Conservation (phyloP, 2,113 vertebrate genomes). For the Python bivittatus region DNA sequence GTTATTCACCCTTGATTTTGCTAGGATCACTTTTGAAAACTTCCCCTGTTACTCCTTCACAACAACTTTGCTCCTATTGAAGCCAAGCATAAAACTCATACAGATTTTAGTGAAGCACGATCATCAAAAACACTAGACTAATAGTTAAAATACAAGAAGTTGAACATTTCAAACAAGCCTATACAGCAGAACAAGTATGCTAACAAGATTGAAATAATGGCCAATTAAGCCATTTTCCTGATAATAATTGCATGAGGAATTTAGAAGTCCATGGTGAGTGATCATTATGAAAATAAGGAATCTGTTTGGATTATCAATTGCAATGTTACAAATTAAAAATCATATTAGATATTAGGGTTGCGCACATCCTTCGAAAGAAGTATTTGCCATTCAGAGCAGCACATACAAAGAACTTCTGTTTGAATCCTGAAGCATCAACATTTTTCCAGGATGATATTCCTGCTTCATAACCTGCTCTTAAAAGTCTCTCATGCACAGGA, state of each 20-base stretch:
- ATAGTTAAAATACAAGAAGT: slow-evolving; percentile 27
- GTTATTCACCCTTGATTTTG: too few species aligned
- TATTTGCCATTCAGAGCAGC: too few species aligned
- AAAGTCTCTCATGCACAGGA: too few species aligned
- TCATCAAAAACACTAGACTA: slow-evolving; percentile 12
- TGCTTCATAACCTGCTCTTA: too few species aligned
- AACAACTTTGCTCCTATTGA: not conserved
- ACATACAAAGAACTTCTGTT: too few species aligned
- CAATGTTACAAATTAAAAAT: slow-evolving; percentile 8
- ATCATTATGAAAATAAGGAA: slow-evolving; percentile 19
- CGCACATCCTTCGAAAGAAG: too few species aligned
- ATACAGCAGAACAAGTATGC: not conserved
- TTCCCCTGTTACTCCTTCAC: too few species aligned
- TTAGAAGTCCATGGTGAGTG: slow-evolving; percentile 21
- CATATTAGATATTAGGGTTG: not conserved
- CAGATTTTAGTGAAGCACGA: not conserved
- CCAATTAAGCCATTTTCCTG: slow-evolving; percentile 29
- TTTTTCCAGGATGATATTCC: too few species aligned
- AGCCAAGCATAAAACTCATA: not conserved
- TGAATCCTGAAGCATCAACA: too few species aligned
- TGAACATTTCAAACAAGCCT: slow-evolving; percentile 33
- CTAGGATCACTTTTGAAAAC: too few species aligned
- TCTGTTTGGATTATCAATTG: not conserved
- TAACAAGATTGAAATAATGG: slow-evolving; percentile 32
- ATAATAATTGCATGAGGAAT: slow-evolving; percentile 26